Conservation (phyloP, 2,888 invertebrate genomes). For the Boloria euphrosyne region DNA sequence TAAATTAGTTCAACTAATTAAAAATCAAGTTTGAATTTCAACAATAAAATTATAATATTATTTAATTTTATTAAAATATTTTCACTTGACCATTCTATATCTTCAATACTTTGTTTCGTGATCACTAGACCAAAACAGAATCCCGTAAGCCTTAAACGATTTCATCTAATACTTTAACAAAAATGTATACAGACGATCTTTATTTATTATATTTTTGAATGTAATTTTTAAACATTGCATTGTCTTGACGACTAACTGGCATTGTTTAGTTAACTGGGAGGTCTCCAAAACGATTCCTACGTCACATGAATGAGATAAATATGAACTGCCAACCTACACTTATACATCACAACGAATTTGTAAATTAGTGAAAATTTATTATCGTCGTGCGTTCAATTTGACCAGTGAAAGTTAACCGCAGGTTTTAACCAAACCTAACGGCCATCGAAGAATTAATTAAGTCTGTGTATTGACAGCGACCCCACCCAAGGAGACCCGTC, state of each 20-base stretch:
- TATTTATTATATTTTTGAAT: conserved; percentile 12
- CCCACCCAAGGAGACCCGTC: conserved; percentile 61
- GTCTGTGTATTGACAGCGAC: conserved; percentile 33
- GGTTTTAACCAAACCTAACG: background rate
- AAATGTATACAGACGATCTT: conserved; percentile 45
- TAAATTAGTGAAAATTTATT: too few relatives aligned
- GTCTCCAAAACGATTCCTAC: too few relatives aligned
- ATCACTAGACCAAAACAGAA: conserved; percentile 57
- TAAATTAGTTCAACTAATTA: too few relatives aligned
- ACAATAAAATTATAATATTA: conserved; percentile 1
- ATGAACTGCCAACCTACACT: too few relatives aligned
- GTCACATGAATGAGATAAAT: too few relatives aligned
- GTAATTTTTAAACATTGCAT: background rate
- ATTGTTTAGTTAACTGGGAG: too few relatives aligned
- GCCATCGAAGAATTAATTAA: conserved; percentile 22
- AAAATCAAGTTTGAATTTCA: too few relatives aligned
- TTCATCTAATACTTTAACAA: conserved; percentile 54
- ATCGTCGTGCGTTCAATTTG: too few relatives aligned
- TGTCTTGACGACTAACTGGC: too few relatives aligned
- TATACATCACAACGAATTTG: too few relatives aligned
- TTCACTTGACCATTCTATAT: conserved; percentile 40
- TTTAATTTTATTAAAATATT: conserved; percentile 2
- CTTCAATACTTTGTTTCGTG: conserved; percentile 48
- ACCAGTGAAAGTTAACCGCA: background rate
- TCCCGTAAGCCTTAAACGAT: conserved; percentile 60